A percentile compares a stretch with the other conserved stretches of the same genome.
phyloP scores from a whole-genome alignment of 2,797 vertebrate genomes.

The Falco novaeseelandiae region DNA sequence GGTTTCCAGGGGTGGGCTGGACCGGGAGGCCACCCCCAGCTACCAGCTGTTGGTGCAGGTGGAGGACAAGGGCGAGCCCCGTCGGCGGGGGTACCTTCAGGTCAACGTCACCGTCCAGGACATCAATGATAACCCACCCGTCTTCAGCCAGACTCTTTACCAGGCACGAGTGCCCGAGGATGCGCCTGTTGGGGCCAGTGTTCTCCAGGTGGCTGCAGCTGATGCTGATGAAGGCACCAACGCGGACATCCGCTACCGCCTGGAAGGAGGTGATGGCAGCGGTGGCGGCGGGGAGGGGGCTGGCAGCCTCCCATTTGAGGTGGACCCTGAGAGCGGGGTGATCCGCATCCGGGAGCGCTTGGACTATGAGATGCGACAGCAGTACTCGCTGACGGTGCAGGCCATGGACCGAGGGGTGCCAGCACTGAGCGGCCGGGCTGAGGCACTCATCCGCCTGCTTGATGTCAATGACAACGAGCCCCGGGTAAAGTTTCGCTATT shows the following conservation, averaged over 20 bases:
- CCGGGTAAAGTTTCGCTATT: slow-evolving; percentile 94
- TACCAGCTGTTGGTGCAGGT: slow-evolving; percentile 95
- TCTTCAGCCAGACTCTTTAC: slow-evolving; percentile 90
- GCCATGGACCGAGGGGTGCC: slow-evolving; percentile 90
- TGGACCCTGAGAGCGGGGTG: slow-evolving; percentile 91
- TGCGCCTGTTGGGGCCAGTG: slow-evolving; percentile 87
- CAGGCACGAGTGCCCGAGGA: slow-evolving; percentile 91
- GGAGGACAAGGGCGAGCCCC: slow-evolving; percentile 94
- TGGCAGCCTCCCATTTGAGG: slow-evolving; percentile 87
- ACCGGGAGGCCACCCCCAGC: slow-evolving; percentile 88
- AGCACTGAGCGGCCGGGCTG: slow-evolving; percentile 87
- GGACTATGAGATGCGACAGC: slow-evolving; percentile 89
- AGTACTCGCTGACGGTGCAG: slow-evolving; percentile 93
- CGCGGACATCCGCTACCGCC: slow-evolving; percentile 89
- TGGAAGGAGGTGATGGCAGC: slow-evolving; percentile 81
- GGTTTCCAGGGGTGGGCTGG: slow-evolving; percentile 91
- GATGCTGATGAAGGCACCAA: slow-evolving; percentile 94
- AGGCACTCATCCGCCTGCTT: slow-evolving; percentile 89
- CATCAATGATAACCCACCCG: slow-evolving; percentile 94
- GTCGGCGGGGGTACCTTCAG: slow-evolving; percentile 90
- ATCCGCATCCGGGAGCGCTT: slow-evolving; percentile 89
- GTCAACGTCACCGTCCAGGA: slow-evolving; percentile 97
- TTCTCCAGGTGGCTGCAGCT: slow-evolving; percentile 89
- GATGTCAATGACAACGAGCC: slow-evolving; percentile 98
- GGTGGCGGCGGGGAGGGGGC: slow-evolving; percentile 39